Conservation (phyloP, 2,888 invertebrate genomes). For the Troides helena region DNA sequence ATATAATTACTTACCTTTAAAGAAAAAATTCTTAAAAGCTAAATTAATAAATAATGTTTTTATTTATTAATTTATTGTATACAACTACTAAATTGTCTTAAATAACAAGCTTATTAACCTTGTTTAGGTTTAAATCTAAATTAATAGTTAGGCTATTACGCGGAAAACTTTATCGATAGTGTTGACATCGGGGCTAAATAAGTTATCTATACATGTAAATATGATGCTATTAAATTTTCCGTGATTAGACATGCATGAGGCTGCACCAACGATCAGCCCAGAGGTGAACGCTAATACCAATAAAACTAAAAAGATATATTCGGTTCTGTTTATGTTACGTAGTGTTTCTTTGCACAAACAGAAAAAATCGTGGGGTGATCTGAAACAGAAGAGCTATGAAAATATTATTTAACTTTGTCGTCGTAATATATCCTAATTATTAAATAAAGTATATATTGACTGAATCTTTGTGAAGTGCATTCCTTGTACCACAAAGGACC, state of each 20-base stretch:
- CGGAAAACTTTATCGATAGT: slow-evolving; percentile 50
- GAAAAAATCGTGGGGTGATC: slow-evolving; percentile 58
- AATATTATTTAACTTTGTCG: not conserved
- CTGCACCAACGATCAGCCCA: slow-evolving; percentile 62
- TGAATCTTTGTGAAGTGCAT: no score
- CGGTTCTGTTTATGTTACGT: slow-evolving; percentile 50
- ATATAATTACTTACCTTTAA: no score
- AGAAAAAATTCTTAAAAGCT: not conserved
- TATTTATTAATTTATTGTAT: slow-evolving; percentile 4
- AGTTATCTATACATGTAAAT: slow-evolving; percentile 61
- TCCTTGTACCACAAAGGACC: no score
- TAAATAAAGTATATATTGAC: no score
- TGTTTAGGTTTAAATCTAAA: slow-evolving; percentile 19
- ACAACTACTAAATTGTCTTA: slow-evolving; percentile 12
- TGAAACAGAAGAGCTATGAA: slow-evolving; percentile 41
- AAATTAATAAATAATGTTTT: not conserved
- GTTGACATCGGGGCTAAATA: slow-evolving; percentile 52
- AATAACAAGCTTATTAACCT: slow-evolving; percentile 23
- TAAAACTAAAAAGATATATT: slow-evolving; percentile 43
- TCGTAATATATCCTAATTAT: not conserved
- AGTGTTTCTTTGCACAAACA: slow-evolving; percentile 54
- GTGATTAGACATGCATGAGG: slow-evolving; percentile 59
- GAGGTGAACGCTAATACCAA: slow-evolving; percentile 46
- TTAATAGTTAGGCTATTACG: slow-evolving; percentile 30
- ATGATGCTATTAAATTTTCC: slow-evolving; percentile 66